Conservation (phyloP, 1,140 invertebrate species). For the Hormaphis cornu region DNA sequence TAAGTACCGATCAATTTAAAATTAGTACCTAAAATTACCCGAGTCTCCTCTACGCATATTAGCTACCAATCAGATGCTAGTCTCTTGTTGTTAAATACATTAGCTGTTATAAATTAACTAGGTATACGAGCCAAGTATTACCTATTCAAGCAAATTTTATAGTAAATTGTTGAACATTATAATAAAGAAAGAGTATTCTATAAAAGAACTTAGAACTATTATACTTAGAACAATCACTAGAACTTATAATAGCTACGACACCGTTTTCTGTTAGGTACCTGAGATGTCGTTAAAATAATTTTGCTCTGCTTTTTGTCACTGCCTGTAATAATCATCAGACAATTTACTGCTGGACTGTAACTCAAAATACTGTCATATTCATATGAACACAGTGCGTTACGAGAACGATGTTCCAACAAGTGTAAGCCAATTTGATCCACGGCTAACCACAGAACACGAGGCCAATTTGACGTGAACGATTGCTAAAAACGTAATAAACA, state of each 20-base stretch:
- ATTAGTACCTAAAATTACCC: no score
- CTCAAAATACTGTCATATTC: conserved; percentile 78
- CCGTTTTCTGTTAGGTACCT: conserved; percentile 48
- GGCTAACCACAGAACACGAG: conserved; percentile 77
- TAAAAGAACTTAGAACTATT: no score
- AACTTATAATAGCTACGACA: background rate
- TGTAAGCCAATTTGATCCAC: conserved; percentile 89
- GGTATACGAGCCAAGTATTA: no score
- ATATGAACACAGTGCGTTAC: conserved; percentile 79
- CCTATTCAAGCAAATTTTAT: no score
- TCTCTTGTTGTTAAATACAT: no score
- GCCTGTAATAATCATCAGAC: conserved; percentile 81
- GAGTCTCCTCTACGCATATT: no score
- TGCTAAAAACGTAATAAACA: conserved; percentile 51
- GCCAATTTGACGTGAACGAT: conserved; percentile 94
- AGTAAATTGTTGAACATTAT: no score
- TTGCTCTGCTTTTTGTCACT: conserved; percentile 81
- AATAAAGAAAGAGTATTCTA: no score
- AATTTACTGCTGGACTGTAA: conserved; percentile 78
- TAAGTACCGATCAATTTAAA: no score
- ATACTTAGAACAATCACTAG: background rate
- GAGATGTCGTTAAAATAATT: conserved; percentile 75
- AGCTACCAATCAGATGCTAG: no score
- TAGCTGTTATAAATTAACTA: no score
- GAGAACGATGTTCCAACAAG: conserved; percentile 74